Evolutionary conservation across 1,140 invertebrate species (phyloP).

Genomic region (Bombus waltoni): DNA sequence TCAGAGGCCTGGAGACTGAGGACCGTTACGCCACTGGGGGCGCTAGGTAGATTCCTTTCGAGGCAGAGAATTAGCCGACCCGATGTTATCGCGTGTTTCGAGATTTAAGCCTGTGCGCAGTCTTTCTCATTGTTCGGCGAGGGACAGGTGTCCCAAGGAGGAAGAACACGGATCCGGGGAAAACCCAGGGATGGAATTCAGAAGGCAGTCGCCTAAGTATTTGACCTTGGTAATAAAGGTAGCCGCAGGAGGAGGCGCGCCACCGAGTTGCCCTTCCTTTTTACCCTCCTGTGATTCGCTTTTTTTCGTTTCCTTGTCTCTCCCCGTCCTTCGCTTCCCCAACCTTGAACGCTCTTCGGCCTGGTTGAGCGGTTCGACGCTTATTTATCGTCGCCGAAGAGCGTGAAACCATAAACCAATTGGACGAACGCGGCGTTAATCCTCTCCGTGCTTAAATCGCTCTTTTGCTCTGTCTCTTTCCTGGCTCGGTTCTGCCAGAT

Average conservation of each 20-base stretch:
- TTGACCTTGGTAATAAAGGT: slow-evolving; percentile 35
- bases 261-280: neutral
- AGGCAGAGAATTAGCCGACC: neutral
- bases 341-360: neutral
- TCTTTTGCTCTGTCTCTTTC: slow-evolving; percentile 28
- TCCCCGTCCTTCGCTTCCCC: neutral
- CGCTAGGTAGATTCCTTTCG: neutral
- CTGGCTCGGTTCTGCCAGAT: too few relatives aligned
- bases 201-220: neutral
- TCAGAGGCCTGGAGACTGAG: neutral
- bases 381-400: slow-evolving; percentile 42
- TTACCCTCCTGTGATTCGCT: neutral
- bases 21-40: neutral
- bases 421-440: slow-evolving; percentile 24
- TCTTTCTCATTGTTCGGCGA: neutral
- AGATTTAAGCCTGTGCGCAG: slow-evolving; percentile 14
- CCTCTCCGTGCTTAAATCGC: slow-evolving; percentile 39
- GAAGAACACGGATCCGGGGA: too few relatives aligned
- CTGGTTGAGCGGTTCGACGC: neutral
- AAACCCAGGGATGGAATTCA: slow-evolving; percentile 3
- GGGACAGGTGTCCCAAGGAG: slow-evolving; percentile 37
- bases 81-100: neutral
- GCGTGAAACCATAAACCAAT: slow-evolving; percentile 49
- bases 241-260: neutral
- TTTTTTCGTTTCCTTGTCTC: neutral